phyloP scores from a whole-genome alignment of 2,888 invertebrate genomes.

The Crossocerus cetratus region DNA sequence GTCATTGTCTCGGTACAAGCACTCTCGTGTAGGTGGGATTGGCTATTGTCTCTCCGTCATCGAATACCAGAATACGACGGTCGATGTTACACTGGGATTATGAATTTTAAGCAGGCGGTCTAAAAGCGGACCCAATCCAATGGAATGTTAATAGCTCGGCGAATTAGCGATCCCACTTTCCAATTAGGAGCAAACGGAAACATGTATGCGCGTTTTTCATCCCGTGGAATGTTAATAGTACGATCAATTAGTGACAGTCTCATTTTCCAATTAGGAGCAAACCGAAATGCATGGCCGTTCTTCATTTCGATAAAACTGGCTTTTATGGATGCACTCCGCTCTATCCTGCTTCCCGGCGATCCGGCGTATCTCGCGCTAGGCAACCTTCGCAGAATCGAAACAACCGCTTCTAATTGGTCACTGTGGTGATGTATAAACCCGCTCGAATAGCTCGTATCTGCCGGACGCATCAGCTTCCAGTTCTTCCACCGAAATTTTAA shows the following conservation, averaged over 20 bases:
- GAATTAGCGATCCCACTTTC: too few relatives aligned
- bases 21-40: slow-evolving; percentile 26
- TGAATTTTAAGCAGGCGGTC: background rate
- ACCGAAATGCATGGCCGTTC: background rate
- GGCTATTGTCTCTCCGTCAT: slow-evolving; percentile 26
- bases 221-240: too few relatives aligned
- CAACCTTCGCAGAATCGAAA: slow-evolving; percentile 39
- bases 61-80: slow-evolving; percentile 16
- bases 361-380: slow-evolving; percentile 37
- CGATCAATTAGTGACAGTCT: too few relatives aligned
- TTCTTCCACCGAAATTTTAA: slow-evolving; percentile 39
- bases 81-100: slow-evolving; percentile 24
- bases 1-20: slow-evolving; percentile 26
- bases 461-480: slow-evolving; percentile 61
- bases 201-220: too few relatives aligned
- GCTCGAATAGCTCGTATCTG: slow-evolving; percentile 65
- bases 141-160: too few relatives aligned
- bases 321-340: too few relatives aligned
- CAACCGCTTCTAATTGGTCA: slow-evolving; percentile 68
- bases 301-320: slow-evolving; percentile 19
- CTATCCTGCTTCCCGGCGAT: slow-evolving; percentile 27
- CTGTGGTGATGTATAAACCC: slow-evolving; percentile 66
- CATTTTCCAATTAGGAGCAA: too few relatives aligned
- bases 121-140: too few relatives aligned
- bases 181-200: too few relatives aligned